Base-by-base conservation (phyloP, 2,797 vertebrate genomes). In the Ctenopoma kingsleyae region DNA sequence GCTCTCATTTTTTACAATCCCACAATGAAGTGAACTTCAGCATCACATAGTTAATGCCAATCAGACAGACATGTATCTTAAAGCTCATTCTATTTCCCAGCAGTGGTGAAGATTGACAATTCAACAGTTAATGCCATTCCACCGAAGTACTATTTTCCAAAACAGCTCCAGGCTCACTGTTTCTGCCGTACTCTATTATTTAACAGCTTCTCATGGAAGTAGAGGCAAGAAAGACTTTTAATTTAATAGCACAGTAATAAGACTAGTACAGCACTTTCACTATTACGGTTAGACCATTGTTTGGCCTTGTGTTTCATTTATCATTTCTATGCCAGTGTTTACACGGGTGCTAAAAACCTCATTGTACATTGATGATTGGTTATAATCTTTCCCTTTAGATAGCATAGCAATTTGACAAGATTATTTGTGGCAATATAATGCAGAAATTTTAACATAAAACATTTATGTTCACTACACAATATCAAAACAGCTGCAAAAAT, bases 91-190 rank as follows among this genome's bases (percentile, higher is more conserved):
- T 59, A 19, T 61, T 41, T 53, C 43, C 63, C 49, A 15, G 12
- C 54, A 36, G 19, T 52, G 53, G 54, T 59, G 64, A 67, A 74
- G 67, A 76, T 63, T 38, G 62, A 82, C 58, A 69, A 59, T 77
- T 64, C 60, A 72, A 67, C 64, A 65, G 16, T 51, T 71, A 71
- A 80, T 74, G 59, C 38, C 6, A 6, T 61, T 81, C 35, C 44
- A 61, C 13, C 13, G 43, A 53, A 27, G 52, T 30, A 54, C 51
- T 54, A 59, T 80, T 57, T 67, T 58, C 58, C 35, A 46, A 76
- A 78, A 67, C 53, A 59, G 75, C 75, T 78, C 47, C 53, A 22
- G 74, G 72, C 64, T 68, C 53, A 35, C 41, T 30, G 61, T 51
- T 71, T 62, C 67, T 40, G 67, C 27, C 66, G 44, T 52, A 46